Conservation (phyloP, 2,113 vertebrate genomes). For the Elanoides forficatus region DNA sequence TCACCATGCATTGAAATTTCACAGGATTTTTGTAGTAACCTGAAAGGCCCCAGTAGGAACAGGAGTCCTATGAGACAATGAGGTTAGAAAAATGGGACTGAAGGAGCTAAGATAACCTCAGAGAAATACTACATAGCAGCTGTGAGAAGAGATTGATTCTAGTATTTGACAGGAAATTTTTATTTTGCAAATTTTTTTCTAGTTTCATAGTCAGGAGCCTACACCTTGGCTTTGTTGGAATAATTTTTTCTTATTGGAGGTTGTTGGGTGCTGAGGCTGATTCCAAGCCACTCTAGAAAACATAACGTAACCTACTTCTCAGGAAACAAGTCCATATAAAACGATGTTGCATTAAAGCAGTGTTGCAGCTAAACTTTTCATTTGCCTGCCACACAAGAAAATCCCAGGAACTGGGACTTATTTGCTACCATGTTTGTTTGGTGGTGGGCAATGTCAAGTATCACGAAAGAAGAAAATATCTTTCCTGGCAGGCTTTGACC, state of each 20-base stretch:
- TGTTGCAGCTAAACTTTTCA: neutral
- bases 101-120: neutral
- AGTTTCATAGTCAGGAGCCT: neutral
- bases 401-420: neutral
- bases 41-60: neutral
- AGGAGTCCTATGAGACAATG: neutral
- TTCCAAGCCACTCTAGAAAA: neutral
- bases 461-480: neutral
- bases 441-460: neutral
- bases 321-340: neutral
- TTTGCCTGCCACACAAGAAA: neutral
- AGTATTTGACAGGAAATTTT: neutral
- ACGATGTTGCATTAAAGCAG: neutral
- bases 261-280: neutral
- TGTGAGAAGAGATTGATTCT: neutral
- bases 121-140: neutral
- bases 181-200: neutral
- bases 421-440: rapidly evolving
- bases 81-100: neutral
- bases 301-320: neutral
- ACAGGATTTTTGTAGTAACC: neutral
- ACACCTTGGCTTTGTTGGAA: neutral
- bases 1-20: neutral
- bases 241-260: neutral
- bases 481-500: neutral